These are phyloP conservation scores for Enteromius argenteus DNA, from an alignment of 2,797 vertebrate species.

Conservation along the genomic window DNA sequence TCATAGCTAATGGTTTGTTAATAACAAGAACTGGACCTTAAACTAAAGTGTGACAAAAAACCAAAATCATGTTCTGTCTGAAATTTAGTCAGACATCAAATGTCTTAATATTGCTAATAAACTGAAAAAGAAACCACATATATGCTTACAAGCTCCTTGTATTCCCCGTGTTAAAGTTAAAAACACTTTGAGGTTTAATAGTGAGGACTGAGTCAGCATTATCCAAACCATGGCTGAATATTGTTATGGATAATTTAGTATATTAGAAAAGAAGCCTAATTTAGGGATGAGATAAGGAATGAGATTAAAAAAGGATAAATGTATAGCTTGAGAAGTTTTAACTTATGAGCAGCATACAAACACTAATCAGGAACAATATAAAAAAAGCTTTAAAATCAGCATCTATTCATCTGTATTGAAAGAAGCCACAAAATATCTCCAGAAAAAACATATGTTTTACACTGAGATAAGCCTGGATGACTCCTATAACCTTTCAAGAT, in stretches of 20 bases:
- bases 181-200: slow-evolving; percentile 2
- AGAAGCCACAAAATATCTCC: neutral
- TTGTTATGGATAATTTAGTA: neutral
- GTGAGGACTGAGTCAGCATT: slow-evolving; percentile 15
- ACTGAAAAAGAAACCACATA: neutral
- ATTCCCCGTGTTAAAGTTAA: neutral
- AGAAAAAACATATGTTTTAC: neutral
- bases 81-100: neutral
- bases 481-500: slow-evolving; percentile 7
- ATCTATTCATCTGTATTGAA: neutral
- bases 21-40: neutral
- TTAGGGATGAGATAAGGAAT: neutral
- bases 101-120: neutral
- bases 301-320: neutral
- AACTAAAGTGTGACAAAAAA: neutral
- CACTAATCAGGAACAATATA: neutral
- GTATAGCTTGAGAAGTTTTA: neutral
- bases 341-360: neutral
- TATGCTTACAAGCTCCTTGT: neutral
- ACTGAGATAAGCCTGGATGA: neutral
- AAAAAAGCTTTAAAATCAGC: neutral
- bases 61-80: neutral
- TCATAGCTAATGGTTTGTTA: neutral
- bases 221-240: neutral
- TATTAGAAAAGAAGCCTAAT: neutral